Conservation (phyloP, 2,888 invertebrate species). For the Coelopa pilipes region DNA sequence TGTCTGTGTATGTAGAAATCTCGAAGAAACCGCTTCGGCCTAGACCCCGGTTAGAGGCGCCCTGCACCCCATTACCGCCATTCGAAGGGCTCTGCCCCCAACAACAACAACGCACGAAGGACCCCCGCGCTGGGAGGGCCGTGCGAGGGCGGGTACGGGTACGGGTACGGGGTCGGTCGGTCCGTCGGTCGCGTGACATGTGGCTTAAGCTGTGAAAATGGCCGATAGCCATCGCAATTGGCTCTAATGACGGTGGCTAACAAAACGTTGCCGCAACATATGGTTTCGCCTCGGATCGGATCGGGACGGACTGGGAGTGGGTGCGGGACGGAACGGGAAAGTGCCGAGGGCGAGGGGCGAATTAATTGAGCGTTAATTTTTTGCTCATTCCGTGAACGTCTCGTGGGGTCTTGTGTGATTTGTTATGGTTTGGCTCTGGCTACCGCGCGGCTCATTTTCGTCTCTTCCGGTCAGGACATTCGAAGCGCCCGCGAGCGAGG, state of each 20-base stretch:
- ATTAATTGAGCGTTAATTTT: conserved; percentile 45
- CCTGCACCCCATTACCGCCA: too few species aligned
- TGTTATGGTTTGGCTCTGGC: too few species aligned
- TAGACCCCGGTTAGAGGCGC: too few species aligned
- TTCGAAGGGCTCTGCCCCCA: too few species aligned
- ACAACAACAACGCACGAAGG: too few species aligned
- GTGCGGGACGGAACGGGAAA: neutral
- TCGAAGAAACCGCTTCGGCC: too few species aligned
- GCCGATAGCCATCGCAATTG: conserved; percentile 58
- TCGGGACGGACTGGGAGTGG: too few species aligned
- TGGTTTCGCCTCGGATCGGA: neutral
- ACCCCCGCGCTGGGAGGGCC: too few species aligned
- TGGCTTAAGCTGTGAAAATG: conserved; percentile 50
- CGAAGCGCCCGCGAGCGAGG: neutral
- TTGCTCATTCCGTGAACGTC: too few species aligned
- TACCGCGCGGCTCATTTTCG: neutral
- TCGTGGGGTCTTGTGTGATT: neutral
- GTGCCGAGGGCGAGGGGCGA: conserved; percentile 5
- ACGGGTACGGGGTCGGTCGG: too few species aligned
- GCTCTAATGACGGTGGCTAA: conserved; percentile 50
- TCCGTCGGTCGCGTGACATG: conserved; percentile 45
- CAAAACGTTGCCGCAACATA: conserved; percentile 41
- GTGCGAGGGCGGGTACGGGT: too few species aligned
- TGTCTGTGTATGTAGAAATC: too few species aligned
- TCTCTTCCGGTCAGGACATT: conserved; percentile 3